Percentiles rank a stretch among this genome's conserved stretches.
Evolutionary conservation across 2,113 vertebrate genomes (phyloP).

Genomic region (Amphiprion ocellaris): DNA sequence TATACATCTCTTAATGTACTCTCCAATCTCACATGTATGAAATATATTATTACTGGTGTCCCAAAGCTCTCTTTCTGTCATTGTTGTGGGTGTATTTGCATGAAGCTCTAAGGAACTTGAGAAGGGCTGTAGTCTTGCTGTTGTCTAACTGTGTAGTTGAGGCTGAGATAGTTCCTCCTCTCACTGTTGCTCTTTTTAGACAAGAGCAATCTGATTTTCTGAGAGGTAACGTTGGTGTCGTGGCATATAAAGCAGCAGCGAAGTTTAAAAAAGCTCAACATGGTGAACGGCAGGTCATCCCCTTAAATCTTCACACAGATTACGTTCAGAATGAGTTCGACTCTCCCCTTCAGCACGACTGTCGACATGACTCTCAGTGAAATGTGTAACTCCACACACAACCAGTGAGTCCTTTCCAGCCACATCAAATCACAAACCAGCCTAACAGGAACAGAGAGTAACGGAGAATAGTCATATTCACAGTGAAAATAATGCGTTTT

Average conservation of each 20-base stretch:
- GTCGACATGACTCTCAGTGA: constrained; percentile 49
- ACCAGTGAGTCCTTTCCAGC: constrained; percentile 58
- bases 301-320: constrained; percentile 37
- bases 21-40: too few species aligned
- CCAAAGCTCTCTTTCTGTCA: too few species aligned
- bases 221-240: background rate
- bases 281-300: constrained; percentile 19
- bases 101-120: too few species aligned
- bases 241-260: background rate
- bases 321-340: background rate
- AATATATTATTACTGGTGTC: too few species aligned
- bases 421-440: constrained; percentile 42
- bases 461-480: constrained; percentile 44
- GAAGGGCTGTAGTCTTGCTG: background rate
- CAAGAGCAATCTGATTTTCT: background rate
- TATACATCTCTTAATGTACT: too few species aligned
- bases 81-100: too few species aligned
- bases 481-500: constrained; percentile 42
- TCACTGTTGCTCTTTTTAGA: background rate
- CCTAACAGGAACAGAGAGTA: constrained; percentile 48
- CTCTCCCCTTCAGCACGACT: constrained; percentile 31
- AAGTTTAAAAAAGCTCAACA: constrained; percentile 25
- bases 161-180: background rate
- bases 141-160: background rate
- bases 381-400: constrained; percentile 42